Percentiles rank a stretch among this genome's conserved stretches.
Evolutionary conservation across 2,888 invertebrate species (phyloP).

Genomic region (Platycheirus rosarum): DNA sequence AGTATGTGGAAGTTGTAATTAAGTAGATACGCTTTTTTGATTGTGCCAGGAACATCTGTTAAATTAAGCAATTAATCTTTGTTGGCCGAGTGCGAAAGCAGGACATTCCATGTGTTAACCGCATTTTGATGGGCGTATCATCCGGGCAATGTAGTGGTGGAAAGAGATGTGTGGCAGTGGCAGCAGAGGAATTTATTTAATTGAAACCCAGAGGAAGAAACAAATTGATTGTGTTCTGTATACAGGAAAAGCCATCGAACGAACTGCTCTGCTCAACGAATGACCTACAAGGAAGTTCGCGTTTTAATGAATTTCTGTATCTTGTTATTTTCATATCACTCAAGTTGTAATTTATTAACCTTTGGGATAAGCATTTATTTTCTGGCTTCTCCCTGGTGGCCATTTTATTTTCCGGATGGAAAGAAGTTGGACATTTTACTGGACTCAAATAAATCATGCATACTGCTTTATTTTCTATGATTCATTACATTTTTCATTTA

Average conservation of each 20-base stretch:
- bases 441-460: too few relatives aligned
- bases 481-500: too few relatives aligned
- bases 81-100: constrained; percentile 29
- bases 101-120: constrained; percentile 21
- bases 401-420: too few relatives aligned
- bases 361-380: too few relatives aligned
- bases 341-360: too few relatives aligned
- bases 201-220: constrained; percentile 13
- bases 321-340: too few relatives aligned
- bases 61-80: constrained; percentile 37
- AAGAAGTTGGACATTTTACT: too few relatives aligned
- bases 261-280: constrained; percentile 1
- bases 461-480: too few relatives aligned
- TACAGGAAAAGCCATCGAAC: not conserved
- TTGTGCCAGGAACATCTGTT: constrained; percentile 27
- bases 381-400: too few relatives aligned
- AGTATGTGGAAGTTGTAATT: constrained; percentile 19
- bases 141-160: not conserved
- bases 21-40: constrained; percentile 19
- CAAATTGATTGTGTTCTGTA: not conserved
- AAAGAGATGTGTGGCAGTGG: not conserved
- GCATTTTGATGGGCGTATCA: constrained; percentile 14
- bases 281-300: too few relatives aligned
- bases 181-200: constrained; percentile 8
- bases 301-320: too few relatives aligned